phyloP scores from a whole-genome alignment of 1,140 invertebrate species.

The Papilio polytes region DNA sequence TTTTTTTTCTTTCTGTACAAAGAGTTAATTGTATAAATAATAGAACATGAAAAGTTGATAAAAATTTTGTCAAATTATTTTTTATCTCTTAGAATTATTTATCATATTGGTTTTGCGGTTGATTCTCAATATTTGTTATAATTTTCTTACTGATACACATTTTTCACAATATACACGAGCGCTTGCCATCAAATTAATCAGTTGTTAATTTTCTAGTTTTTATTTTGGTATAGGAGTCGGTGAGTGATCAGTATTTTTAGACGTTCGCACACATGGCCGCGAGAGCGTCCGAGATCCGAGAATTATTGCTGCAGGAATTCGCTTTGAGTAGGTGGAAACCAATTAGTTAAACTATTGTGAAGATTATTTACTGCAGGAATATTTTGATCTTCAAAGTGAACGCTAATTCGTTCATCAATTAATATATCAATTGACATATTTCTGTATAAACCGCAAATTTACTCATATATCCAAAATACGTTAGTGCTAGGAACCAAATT shows the following conservation, averaged over 20 bases:
- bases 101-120: neutral
- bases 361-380: slow-evolving; percentile 46
- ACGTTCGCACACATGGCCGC: slow-evolving; percentile 63
- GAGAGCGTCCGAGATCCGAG: slow-evolving; percentile 48
- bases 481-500: too few relatives aligned
- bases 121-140: neutral
- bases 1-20: too few relatives aligned
- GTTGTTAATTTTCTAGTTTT: slow-evolving; percentile 51
- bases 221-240: slow-evolving; percentile 53
- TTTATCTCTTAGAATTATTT: neutral
- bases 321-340: slow-evolving; percentile 40
- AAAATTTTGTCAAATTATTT: too few relatives aligned
- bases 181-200: slow-evolving; percentile 47
- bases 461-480: too few relatives aligned
- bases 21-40: too few relatives aligned
- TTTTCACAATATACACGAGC: slow-evolving; percentile 33
- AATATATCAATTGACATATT: slow-evolving; percentile 4
- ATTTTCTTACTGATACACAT: neutral
- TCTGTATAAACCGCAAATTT: neutral
- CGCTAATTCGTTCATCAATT: slow-evolving; percentile 15
- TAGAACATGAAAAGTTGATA: too few relatives aligned
- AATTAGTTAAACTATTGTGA: slow-evolving; percentile 46
- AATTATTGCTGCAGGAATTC: slow-evolving; percentile 44
- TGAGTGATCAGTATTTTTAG: slow-evolving; percentile 61
- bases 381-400: slow-evolving; percentile 21